Evolutionary conservation across 2,113 vertebrate species (phyloP), one percentile per base, ranked within the genome.

Genomic region (Pluvialis apricaria): DNA sequence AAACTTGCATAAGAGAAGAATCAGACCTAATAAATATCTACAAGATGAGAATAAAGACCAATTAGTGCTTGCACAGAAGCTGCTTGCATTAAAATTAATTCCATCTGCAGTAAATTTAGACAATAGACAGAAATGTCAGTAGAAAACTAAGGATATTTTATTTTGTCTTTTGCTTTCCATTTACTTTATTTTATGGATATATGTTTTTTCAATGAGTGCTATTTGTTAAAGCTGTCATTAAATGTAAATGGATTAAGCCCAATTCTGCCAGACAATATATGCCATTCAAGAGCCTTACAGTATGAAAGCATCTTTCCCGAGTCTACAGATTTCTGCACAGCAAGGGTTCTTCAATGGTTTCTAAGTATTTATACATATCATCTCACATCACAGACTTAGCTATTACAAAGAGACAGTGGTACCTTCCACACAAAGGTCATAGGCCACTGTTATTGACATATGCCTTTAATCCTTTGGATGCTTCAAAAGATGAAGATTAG

Each of bases 401-500:
- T 80, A 31, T 32, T 87, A n/a, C 75, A 90, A 51, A 94, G 36
- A 91, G 40, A 44, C 62, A 49, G 66, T 69, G 82, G 79, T 34
- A 90, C 92, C 91, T 95, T 96, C 94, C 61, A 81, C 78, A 44
- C 44, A 83, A 66, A 95, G 96, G 97, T 97, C 96, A 94, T 44
- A 96, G 95, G 96, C 88, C 96, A 75, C 76, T 62, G 93, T 95
- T 98, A 98, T 98, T 96, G 97, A 98, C 96, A 95, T 76, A 62
- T 42, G 92, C 93, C 96, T 98, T 97, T 98, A 98, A 98, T 98
- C 98, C 96, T 90, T 90, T 62, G 55, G 95, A 95, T 90, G 94
- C 98, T 98, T 98, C 98, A 98, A 98, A 98, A 98, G 84, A 81
- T 88, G 97, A 97, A 98, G 98, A 98, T 98, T 98, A 98, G 95